Conservation (phyloP, 2,888 invertebrate species). For the Lapara coniferarum region DNA sequence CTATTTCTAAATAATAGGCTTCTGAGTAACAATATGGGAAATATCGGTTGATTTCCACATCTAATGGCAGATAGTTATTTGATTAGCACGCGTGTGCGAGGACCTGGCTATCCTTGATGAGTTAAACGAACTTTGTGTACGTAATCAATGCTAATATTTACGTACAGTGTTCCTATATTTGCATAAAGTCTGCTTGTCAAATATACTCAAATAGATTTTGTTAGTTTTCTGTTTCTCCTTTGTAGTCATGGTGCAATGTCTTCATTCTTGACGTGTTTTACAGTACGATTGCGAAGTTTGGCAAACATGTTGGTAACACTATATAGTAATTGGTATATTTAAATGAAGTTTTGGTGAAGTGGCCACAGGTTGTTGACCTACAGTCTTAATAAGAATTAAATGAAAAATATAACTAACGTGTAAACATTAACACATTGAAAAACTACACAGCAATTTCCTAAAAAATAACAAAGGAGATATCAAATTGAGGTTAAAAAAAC, state of each 20-base stretch:
- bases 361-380: too few species aligned
- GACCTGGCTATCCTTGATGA: constrained; percentile 28
- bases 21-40: background rate
- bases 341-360: too few species aligned
- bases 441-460: too few species aligned
- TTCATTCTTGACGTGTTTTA: constrained; percentile 19
- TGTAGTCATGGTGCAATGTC: constrained; percentile 34
- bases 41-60: background rate
- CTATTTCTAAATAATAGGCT: too few species aligned
- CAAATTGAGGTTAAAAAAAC: too few species aligned
- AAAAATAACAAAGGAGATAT: too few species aligned
- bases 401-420: too few species aligned
- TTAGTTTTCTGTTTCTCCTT: constrained; percentile 32
- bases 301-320: background rate
- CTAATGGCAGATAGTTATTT: constrained; percentile 10
- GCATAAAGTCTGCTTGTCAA: constrained; percentile 41
- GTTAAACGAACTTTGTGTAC: constrained; percentile 37
- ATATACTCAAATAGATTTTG: constrained; percentile 43
- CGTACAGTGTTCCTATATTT: constrained; percentile 42
- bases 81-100: constrained; percentile 13
- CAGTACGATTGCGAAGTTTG: background rate
- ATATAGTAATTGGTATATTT: too few species aligned
- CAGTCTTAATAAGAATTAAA: too few species aligned
- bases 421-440: too few species aligned
- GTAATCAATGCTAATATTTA: constrained; percentile 37